phyloP scores from a whole-genome alignment of 2,113 vertebrate genomes.

The Oriolus oriolus region DNA sequence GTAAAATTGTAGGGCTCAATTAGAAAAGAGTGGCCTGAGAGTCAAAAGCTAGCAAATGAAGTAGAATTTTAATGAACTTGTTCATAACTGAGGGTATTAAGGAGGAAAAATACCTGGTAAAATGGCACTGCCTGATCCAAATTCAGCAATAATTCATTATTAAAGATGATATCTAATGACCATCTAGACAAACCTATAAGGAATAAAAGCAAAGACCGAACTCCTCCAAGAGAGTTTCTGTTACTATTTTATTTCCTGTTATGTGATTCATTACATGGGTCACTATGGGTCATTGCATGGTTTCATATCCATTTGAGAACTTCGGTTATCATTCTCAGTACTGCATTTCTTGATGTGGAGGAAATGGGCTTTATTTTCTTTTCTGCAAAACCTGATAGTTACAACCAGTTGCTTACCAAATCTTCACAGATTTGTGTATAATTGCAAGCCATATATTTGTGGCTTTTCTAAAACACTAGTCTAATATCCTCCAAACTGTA shows the following conservation, averaged over 20 bases:
- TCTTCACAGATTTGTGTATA: slow-evolving; percentile 1
- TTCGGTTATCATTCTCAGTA: slow-evolving; percentile 38
- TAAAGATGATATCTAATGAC: slow-evolving; percentile 32
- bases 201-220: background rate
- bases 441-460: slow-evolving; percentile 4
- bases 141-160: slow-evolving; percentile 53
- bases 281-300: background rate
- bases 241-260: slow-evolving; percentile 26
- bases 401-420: slow-evolving; percentile 22
- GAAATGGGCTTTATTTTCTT: slow-evolving; percentile 12
- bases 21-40: background rate
- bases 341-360: background rate
- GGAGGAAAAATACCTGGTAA: slow-evolving; percentile 24
- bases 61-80: background rate
- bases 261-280: background rate
- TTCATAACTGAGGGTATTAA: background rate
- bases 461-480: background rate
- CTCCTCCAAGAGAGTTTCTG: background rate
- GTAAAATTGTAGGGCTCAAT: background rate
- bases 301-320: slow-evolving; percentile 45
- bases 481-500: background rate
- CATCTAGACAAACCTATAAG: background rate
- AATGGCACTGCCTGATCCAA: slow-evolving; percentile 11
- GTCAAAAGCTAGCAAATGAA: background rate
- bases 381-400: slow-evolving; percentile 5